phyloP scores from a whole-genome alignment of 2,797 vertebrate genomes.

The Peromyscus aztecus region DNA sequence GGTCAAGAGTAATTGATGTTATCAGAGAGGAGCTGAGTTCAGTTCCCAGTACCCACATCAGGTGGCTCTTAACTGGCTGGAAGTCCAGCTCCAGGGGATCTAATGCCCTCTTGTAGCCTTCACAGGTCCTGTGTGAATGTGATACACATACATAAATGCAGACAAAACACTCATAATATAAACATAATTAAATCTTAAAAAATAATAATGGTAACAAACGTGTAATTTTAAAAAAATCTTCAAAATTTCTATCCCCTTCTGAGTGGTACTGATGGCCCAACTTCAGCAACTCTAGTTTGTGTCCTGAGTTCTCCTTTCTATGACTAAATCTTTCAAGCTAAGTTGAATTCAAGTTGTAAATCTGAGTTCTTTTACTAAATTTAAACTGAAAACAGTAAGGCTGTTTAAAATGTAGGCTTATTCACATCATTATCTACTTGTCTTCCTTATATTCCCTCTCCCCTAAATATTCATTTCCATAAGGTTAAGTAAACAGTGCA shows the following conservation, averaged over 20 bases:
- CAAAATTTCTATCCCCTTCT: constrained; percentile 47
- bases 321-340: constrained; percentile 56
- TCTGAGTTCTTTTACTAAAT: constrained; percentile 40
- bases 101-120: neutral
- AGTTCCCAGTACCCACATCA: neutral
- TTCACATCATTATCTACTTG: constrained; percentile 11
- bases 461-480: neutral
- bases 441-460: neutral
- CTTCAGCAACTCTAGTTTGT: constrained; percentile 35
- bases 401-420: constrained; percentile 47
- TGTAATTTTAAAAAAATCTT: constrained; percentile 6
- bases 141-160: neutral
- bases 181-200: neutral
- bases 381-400: constrained; percentile 60
- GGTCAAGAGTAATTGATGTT: neutral
- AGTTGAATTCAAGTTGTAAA: constrained; percentile 5
- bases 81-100: neutral
- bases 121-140: neutral
- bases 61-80: neutral
- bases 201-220: neutral
- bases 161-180: neutral
- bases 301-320: neutral
- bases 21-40: neutral
- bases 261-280: neutral
- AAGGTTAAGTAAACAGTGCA: neutral